These are phyloP conservation scores for Benthosema pterotum DNA, from an alignment of 2,797 vertebrate genomes.

Conservation along the genomic window DNA sequence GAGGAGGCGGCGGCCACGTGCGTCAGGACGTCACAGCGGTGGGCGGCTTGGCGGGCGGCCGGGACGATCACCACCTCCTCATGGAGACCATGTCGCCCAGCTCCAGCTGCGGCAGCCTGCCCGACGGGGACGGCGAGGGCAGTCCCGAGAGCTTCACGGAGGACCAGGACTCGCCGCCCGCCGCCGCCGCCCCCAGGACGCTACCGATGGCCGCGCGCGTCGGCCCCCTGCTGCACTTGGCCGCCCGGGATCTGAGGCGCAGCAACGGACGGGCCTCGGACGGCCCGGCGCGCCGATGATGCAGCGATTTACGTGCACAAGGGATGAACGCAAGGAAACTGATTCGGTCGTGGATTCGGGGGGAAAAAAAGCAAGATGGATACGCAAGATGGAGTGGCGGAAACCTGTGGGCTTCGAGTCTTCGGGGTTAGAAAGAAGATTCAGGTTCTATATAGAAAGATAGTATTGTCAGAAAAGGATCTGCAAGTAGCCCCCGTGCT, in stretches of 20 bases:
- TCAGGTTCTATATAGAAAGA: conserved; percentile 29
- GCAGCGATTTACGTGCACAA: conserved; percentile 17
- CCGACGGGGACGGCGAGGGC: conserved; percentile 89
- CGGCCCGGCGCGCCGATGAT: conserved; percentile 74
- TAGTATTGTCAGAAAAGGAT: conserved; percentile 33
- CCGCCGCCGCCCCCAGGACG: conserved; percentile 75
- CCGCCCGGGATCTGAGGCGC: conserved; percentile 77
- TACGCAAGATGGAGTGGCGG: no score
- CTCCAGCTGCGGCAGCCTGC: conserved; percentile 92
- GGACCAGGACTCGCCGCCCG: conserved; percentile 84
- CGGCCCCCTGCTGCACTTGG: conserved; percentile 81
- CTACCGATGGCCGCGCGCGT: conserved; percentile 78
- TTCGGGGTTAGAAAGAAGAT: conserved; percentile 37
- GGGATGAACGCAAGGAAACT: conserved; percentile 36
- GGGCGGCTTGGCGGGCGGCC: conserved; percentile 71
- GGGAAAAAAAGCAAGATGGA: conserved; percentile 29
- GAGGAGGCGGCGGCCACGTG: conserved; percentile 50
- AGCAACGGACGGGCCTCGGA: conserved; percentile 73
- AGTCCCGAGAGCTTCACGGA: conserved; percentile 94
- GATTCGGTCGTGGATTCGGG: conserved; percentile 24
- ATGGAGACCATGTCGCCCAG: conserved; percentile 91
- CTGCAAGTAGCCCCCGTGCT: conserved; percentile 12
- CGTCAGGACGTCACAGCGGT: conserved; percentile 70
- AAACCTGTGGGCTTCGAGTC: conserved; percentile 40
- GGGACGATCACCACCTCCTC: conserved; percentile 92